phyloP scores from a whole-genome alignment of 2,797 vertebrate species.

The Orientallactaga sibirica region DNA sequence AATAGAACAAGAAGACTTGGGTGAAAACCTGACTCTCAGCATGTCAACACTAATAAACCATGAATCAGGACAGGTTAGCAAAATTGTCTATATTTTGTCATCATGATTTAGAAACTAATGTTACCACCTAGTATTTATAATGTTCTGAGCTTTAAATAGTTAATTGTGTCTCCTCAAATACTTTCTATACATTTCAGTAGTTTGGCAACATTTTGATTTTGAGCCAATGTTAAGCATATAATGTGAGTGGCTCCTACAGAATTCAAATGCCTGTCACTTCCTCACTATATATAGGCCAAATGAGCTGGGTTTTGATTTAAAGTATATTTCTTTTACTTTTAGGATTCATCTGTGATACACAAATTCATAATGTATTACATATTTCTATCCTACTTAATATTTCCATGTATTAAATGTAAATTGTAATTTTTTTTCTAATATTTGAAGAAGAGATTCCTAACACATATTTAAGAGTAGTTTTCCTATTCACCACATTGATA shows the following conservation, averaged over 20 bases:
- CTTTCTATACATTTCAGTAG: background rate
- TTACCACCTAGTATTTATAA: background rate
- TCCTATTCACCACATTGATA: constrained; percentile 29
- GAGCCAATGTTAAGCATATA: background rate
- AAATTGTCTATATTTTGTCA: background rate
- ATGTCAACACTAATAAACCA: background rate
- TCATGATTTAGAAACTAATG: background rate
- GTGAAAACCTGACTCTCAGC: background rate
- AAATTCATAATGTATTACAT: background rate
- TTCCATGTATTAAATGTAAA: background rate
- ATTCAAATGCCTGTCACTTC: background rate
- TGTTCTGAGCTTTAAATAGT: background rate
- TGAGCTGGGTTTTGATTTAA: background rate
- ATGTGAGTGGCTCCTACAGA: background rate
- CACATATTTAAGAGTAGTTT: background rate
- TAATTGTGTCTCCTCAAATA: background rate
- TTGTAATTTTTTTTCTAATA: background rate
- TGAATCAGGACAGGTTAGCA: background rate
- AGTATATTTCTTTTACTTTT: background rate
- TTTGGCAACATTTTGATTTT: background rate
- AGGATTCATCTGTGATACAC: background rate
- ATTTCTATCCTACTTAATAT: background rate
- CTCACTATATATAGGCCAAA: background rate
- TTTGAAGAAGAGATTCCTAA: background rate
- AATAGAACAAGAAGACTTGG: background rate